Percentiles rank a stretch among this genome's conserved stretches.
Conservation (phyloP, 2,888 invertebrate species). For the Cheilosia vernalis region DNA sequence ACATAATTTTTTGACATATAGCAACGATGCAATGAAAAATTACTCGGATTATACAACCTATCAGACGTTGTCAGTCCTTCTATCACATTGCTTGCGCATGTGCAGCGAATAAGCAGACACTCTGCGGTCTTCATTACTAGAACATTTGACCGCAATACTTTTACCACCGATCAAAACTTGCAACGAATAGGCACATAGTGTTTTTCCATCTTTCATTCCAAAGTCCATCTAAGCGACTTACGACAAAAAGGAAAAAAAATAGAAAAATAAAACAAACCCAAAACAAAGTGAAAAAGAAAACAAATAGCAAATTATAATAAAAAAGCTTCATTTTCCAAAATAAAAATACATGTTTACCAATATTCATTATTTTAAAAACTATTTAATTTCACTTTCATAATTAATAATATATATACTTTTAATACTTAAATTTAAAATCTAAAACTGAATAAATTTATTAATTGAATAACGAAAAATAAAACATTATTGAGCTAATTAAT, state of each 20-base stretch:
- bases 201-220: neutral
- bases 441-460: conserved; percentile 80
- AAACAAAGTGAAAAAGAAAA: conserved; percentile 54
- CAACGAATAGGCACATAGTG: too few species aligned
- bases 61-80: too few species aligned
- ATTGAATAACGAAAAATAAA: conserved; percentile 80
- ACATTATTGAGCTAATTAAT: conserved; percentile 73
- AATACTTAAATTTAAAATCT: conserved; percentile 77
- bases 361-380: conserved; percentile 81
- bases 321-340: conserved; percentile 66
- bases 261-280: neutral
- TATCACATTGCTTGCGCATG: too few species aligned
- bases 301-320: conserved; percentile 58
- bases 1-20: too few species aligned
- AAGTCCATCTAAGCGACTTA: neutral
- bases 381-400: conserved; percentile 78
- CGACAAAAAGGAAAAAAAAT: neutral
- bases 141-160: too few species aligned
- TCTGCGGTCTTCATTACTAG: too few species aligned
- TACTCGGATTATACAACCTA: too few species aligned
- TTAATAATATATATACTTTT: conserved; percentile 76
- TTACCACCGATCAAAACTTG: too few species aligned
- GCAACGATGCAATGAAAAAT: too few species aligned
- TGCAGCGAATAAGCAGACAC: too few species aligned
- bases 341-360: conserved; percentile 76